Evolutionary conservation across 2,797 vertebrate genomes (phyloP), one percentile per base, ranked within the genome.

Genomic region (Phalanger gymnotis): DNA sequence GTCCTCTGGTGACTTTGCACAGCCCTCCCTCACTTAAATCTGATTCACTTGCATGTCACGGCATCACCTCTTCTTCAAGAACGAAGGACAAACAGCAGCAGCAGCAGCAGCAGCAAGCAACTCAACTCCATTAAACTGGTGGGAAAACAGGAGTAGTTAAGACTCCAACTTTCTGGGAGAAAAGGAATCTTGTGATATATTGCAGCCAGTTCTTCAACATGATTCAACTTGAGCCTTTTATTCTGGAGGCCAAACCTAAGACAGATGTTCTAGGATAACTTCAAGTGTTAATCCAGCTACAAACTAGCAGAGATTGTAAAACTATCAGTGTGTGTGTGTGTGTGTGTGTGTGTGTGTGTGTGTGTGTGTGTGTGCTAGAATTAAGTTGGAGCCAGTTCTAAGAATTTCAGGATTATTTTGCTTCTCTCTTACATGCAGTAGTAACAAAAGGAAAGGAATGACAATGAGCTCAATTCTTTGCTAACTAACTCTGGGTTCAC

Each of bases 331-430:
- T 34, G 27, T 25, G 53, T 52, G 27, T 90, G 31, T n/a, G 40
- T 94, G 16, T 34, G 27, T 25, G 40, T 94, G 16, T 34, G 27
- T 25, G 40, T 94, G 16, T 34, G 27, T 25, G 40, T 94, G 16
- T 34, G 27, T 25, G 40, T 94, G 16, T 34, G 27, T 25, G 53
- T 52, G 27, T 90, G 31, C 95, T 93, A 94, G 55, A 94, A 96
- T 95, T 92, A 93, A 96, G 95, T 96, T 96, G 95, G 90, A 31
- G 61, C 61, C 57, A 93, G 55, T 51, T 94, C 73, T 96, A 95
- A 97, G 81, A 61, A 91, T 25, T 95, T 31, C 81, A 58, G 92
- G n/a, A n/a, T 92, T 91, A 90, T 56, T 81, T 95, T 91, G 16
- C 57, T 93, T 96, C 51, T 73, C 12, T n/a, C 87, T 96, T 93